phyloP scores from a whole-genome alignment of 2,888 invertebrate genomes.

The Palloptera scutellata region DNA sequence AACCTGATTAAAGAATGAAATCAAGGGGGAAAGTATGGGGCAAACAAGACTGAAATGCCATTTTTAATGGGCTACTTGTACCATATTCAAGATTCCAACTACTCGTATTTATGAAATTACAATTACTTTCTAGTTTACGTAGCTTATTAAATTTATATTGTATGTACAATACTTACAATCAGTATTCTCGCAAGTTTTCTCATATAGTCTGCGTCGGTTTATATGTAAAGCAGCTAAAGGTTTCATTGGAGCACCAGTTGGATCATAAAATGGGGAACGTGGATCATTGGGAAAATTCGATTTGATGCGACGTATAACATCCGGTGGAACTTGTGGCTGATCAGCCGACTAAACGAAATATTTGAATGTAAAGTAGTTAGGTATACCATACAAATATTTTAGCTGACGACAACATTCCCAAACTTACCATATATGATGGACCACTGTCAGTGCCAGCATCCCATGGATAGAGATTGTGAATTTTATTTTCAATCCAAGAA shows the following conservation, averaged over 20 bases:
- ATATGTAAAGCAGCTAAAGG: conserved; percentile 88
- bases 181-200: conserved; percentile 75
- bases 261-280: conserved; percentile 91
- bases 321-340: conserved; percentile 83
- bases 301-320: conserved; percentile 85
- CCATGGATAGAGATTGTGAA: conserved; percentile 90
- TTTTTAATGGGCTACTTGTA: too few relatives aligned
- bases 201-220: conserved; percentile 80
- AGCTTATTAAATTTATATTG: too few relatives aligned
- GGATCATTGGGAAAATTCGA: conserved; percentile 86
- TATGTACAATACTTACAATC: conserved; percentile 48
- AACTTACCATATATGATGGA: conserved; percentile 76
- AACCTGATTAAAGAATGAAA: too few relatives aligned
- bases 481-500: conserved; percentile 84
- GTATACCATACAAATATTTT: neutral
- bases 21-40: too few relatives aligned
- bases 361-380: neutral
- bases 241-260: conserved; percentile 78
- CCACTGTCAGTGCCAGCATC: conserved; percentile 97
- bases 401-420: neutral
- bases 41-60: too few relatives aligned
- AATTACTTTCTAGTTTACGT: too few relatives aligned
- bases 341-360: conserved; percentile 73
- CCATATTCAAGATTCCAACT: too few relatives aligned
- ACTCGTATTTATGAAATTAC: too few relatives aligned